Evolutionary conservation across 2,797 vertebrate species (phyloP), one percentile per base, ranked within the genome.

Genomic region (Pempheris klunzingeri): DNA sequence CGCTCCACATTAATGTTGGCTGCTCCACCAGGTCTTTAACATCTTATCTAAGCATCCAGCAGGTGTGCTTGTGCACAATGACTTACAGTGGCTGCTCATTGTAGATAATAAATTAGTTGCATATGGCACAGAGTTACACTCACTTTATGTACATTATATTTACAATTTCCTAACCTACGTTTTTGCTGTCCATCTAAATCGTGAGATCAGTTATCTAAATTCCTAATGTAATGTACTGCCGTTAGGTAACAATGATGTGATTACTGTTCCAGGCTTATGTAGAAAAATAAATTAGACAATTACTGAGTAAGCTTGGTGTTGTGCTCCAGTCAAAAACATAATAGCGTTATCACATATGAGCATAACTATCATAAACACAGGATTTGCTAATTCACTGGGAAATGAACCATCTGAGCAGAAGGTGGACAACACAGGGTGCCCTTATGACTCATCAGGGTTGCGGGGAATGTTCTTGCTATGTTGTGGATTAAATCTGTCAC

Each of bases 361-460:
- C 49, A 32, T 1, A 15, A 50, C n/a, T 15, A 59, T 59, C 7
- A 69, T 38, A 44, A 61, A 60, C 34, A 58, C 28, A 71, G 50
- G 43, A 62, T 74, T 77, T 70, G n/a, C 76, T 60, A 7, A 61
- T 79, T 78, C 80, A 57, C 63, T 50, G 38, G 72, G 43, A 83
- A 82, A 57, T 49, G 58, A 88, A 65, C 39, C 15, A 64, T 68
- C 63, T 62, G 71, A 92, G 80, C 92, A 92, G 90, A 92, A 69
- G 88, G 86, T 77, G 81, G 73, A 88, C 83, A 49, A 60, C 81
- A 69, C 88, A 78, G 83, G 86, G 88, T 83, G 88, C 60, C 78
- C 32, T 66, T 3, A 50, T 90, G 87, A 91, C 84, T 91, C 85
- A 91, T 80, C 55, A 3, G 54, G 75, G 66, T 61, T 61, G 62